A percentile compares a stretch with the other conserved stretches of the same genome.
Evolutionary conservation across 2,888 invertebrate species (phyloP).

Genomic region (Phyllotreta cruciferae): DNA sequence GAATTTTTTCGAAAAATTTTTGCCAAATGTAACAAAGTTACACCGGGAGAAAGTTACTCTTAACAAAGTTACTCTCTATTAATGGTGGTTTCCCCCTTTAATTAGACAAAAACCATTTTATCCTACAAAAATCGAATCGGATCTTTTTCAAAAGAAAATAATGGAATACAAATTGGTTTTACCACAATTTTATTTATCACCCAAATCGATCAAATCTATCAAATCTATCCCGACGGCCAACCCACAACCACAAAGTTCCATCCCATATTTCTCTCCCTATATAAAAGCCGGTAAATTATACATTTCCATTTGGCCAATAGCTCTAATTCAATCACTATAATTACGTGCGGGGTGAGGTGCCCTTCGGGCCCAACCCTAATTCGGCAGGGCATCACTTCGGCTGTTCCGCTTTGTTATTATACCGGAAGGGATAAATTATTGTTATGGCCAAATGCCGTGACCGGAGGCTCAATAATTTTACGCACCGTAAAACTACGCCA

Average conservation of each 20-base stretch:
- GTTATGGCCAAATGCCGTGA: constrained; percentile 51
- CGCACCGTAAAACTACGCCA: constrained; percentile 46
- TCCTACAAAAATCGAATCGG: too few species aligned
- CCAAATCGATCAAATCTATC: too few species aligned
- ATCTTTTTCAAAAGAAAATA: too few species aligned
- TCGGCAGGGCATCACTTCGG: constrained; percentile 36
- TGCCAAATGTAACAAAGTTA: too few species aligned
- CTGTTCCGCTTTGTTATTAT: constrained; percentile 29
- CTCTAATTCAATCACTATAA: constrained; percentile 41
- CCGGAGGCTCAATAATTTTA: constrained; percentile 31
- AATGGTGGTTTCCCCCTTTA: too few species aligned
- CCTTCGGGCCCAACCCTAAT: constrained; percentile 40
- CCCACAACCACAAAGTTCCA: not conserved
- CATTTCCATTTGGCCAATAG: constrained; percentile 36
- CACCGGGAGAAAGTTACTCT: too few species aligned
- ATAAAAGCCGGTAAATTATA: constrained; percentile 31
- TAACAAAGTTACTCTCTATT: too few species aligned
- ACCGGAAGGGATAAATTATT: constrained; percentile 48
- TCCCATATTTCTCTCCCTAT: constrained; percentile 33
- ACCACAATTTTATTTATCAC: too few species aligned
- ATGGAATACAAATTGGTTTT: too few species aligned
- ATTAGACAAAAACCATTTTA: too few species aligned
- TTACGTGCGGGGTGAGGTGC: constrained; percentile 38
- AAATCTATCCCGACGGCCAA: too few species aligned
- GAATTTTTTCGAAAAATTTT: too few species aligned